Evolutionary conservation across 1,140 invertebrate genomes (phyloP), one percentile per base, ranked within the genome.

Genomic region (Nasonia giraulti): DNA sequence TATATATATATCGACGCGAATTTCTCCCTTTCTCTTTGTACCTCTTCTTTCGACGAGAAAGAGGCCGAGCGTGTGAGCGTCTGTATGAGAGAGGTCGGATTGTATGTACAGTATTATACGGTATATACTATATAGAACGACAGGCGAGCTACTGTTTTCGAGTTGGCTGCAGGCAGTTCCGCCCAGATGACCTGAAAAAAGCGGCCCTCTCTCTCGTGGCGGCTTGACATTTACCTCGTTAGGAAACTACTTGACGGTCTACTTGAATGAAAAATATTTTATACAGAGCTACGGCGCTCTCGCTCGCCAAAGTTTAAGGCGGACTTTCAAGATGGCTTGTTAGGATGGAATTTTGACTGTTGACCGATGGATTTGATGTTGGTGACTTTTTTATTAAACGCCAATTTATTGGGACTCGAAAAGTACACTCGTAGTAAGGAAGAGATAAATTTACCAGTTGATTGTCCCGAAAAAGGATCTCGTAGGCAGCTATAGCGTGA

Each of bases 161-260:
- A 50, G 47, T 50, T 62, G 17, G 55, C 55, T 62, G 55, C 4
- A 62, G 55, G 20, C 33, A 68, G 20, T 33, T 71, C 68, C 79
- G 27, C 20, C 55, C n/a, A n/a, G 80, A 73, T 73, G 80, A 50
- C 69, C 69, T 33, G 69, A n/a, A 81, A 68, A 81, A 81, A 73
- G 44, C 44, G 68, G 3, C 33, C 5, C 33, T 37, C 33, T 37
- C 40, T 44, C 40, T 44, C 40, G 40, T 44, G 40, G 2, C 44
- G 40, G 23, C 68, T 81, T 55, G 80, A 81, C 80, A 73, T 81
- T 81, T 81, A 73, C 80, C 68, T 81, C 69, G 68, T 81, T 73
- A 73, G 69, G 23, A 31, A 81, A 73, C n/a, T 40, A 73, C 80
- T 73, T 31, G 44, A 33, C 23, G 5, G n/a, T 69, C 79, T 47